Evolutionary conservation across 2,797 vertebrate genomes (phyloP), one percentile per base, ranked within the genome.

Genomic region (Diglossa cyanea): DNA sequence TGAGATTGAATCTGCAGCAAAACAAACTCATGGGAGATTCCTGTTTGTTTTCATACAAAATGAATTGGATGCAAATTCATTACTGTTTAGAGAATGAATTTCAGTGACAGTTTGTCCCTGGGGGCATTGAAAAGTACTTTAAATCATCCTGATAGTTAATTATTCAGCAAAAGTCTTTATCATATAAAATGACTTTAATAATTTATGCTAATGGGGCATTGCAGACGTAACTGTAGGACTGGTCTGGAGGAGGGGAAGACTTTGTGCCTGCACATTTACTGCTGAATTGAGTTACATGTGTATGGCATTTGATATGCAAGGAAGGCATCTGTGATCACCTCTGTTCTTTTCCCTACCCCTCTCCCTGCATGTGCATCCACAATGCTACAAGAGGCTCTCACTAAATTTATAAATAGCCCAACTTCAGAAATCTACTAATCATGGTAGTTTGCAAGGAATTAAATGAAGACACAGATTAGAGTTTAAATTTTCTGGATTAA

Each of bases 11-110:
- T 74, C 91, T 72, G 30, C 65, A 94, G 58, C 0, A 6, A 93
- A 94, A 94, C 5, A 13, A 94, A 78, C 78, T 90, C 86, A 71
- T 66, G 85, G 88, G 65, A 96, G 81, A 83, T 77, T 81, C 60
- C 37, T 80, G 31, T 82, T 81, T 92, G 91, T 91, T 91, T 93
- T 94, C 94, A 94, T 62, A 91, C 37, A 86, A 89, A 93, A 93
- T 91, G 15, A 96, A 95, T 48, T 91, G 89, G 65, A 93, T 93
- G 90, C 84, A 95, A 96, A 95, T 82, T 76, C 80, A 68, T 82
- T 93, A 51, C 61, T 51, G 71, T 73, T 88, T 68, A 83, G 40
- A 94, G 61, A 67, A 85, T 58, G 54, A 86, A 72, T 79, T 78
- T 89, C 84, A 89, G 84, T 58, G 79, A 78, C 91, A 97, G 95